Conservation (phyloP, 2,113 vertebrate genomes). For the Rhodinocichla rosea region DNA sequence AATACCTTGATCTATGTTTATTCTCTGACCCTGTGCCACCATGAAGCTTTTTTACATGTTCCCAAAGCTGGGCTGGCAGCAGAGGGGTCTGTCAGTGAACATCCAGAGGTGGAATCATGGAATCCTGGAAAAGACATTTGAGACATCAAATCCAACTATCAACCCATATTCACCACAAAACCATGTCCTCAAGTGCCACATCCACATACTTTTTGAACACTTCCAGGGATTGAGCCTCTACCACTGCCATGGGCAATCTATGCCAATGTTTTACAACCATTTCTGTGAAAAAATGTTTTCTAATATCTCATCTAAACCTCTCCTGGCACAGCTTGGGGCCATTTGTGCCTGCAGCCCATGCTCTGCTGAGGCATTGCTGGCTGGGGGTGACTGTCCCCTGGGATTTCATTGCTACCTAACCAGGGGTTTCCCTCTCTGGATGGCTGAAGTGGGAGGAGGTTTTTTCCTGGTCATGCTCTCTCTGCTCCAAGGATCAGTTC, state of each 20-base stretch:
- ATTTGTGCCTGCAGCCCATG: accelerated
- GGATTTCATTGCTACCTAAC: neutral
- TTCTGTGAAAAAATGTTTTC: neutral
- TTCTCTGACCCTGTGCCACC: neutral
- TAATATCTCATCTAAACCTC: neutral
- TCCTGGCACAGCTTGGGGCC: too few species aligned
- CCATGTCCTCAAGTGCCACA: accelerated
- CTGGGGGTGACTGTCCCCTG: neutral
- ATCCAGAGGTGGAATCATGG: neutral
- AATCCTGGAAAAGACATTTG: neutral
- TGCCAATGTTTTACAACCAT: neutral
- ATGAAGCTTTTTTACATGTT: accelerated
- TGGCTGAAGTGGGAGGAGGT: neutral
- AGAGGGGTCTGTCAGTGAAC: neutral
- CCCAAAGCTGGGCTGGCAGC: neutral
- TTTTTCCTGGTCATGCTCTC: neutral
- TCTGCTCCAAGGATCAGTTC: neutral
- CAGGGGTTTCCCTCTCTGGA: neutral
- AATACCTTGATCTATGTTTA: neutral
- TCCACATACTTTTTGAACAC: accelerated
- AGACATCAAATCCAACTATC: neutral
- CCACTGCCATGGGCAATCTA: neutral
- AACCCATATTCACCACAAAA: neutral
- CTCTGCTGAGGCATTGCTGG: neutral
- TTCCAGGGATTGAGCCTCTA: too few species aligned